phyloP scores from a whole-genome alignment of 2,888 invertebrate species.

The Pheosia gnoma region DNA sequence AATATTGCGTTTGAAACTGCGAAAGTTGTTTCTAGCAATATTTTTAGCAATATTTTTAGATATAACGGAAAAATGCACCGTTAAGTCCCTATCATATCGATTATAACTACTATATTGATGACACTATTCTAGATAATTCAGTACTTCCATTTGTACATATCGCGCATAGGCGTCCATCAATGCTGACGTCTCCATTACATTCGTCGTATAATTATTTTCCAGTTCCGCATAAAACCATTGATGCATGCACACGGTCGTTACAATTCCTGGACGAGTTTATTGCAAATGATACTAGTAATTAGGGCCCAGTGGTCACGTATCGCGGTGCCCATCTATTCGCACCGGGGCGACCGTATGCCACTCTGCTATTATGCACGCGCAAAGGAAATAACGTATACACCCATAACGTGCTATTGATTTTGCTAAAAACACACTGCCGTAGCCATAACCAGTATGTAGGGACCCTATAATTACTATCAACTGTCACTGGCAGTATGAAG shows the following conservation, averaged over 20 bases:
- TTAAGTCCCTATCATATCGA: no score
- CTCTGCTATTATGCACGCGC: constrained; percentile 56
- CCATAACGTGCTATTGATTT: constrained; percentile 71
- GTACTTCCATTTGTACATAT: not conserved
- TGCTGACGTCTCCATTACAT: not conserved
- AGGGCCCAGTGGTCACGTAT: constrained; percentile 58
- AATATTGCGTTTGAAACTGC: no score
- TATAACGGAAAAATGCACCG: no score
- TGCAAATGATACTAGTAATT: constrained; percentile 82
- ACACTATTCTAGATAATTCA: no score
- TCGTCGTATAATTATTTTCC: not conserved
- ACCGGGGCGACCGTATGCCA: constrained; percentile 42
- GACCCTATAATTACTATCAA: not conserved
- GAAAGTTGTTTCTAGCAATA: no score
- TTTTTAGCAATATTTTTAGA: no score
- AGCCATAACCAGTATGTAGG: constrained; percentile 31
- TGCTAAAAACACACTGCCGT: constrained; percentile 57
- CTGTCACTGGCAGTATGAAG: not conserved
- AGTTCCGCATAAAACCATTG: constrained; percentile 29
- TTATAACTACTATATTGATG: no score
- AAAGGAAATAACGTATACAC: constrained; percentile 69
- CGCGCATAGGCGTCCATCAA: not conserved
- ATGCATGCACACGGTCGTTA: constrained; percentile 40
- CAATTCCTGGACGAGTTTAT: constrained; percentile 65
- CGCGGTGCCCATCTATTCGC: constrained; percentile 71